These are phyloP conservation scores for Aleiodes sp. DNA, from an alignment of 1,140 invertebrate genomes.

Conservation along the genomic window DNA sequence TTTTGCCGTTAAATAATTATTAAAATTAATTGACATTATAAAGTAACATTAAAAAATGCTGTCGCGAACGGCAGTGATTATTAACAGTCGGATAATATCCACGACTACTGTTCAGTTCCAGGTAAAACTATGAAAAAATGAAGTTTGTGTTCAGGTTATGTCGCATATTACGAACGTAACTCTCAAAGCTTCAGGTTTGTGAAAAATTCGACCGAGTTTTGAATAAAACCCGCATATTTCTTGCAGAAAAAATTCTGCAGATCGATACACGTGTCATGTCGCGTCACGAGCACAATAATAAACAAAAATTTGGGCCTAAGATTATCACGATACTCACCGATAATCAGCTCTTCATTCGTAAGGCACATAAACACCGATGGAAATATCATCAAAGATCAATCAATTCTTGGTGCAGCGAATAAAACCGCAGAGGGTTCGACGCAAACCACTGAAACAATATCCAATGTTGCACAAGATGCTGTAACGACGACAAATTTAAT, in stretches of 20 bases:
- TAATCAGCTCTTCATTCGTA: background rate
- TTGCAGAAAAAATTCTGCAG: conserved; percentile 28
- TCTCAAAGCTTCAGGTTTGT: too few relatives aligned
- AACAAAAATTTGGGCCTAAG: background rate
- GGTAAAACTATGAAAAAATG: conserved; percentile 24
- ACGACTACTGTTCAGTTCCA: conserved; percentile 24
- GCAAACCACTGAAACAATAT: background rate
- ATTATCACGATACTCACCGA: conserved; percentile 5
- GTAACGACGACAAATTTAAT: background rate
- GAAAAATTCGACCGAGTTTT: background rate
- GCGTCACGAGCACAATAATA: background rate
- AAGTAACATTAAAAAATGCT: conserved; percentile 23
- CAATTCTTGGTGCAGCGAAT: background rate
- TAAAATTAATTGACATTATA: conserved; percentile 4
- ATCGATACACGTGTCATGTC: conserved; percentile 27
- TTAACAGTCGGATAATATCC: conserved; percentile 26
- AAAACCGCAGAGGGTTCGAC: background rate
- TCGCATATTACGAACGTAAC: background rate
- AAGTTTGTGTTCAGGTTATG: conserved; percentile 30
- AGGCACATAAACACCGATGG: background rate
- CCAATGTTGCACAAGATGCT: background rate
- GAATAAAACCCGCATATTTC: background rate
- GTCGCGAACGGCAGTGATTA: conserved; percentile 27
- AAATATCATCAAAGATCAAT: background rate
- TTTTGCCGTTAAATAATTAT: conserved; percentile 10